A percentile compares a stretch with the other conserved stretches of the same genome.
These are phyloP conservation scores for Palythoa grandiflora DNA, from an alignment of 92 coral and sea anemone genomes.

Conservation along the genomic window DNA sequence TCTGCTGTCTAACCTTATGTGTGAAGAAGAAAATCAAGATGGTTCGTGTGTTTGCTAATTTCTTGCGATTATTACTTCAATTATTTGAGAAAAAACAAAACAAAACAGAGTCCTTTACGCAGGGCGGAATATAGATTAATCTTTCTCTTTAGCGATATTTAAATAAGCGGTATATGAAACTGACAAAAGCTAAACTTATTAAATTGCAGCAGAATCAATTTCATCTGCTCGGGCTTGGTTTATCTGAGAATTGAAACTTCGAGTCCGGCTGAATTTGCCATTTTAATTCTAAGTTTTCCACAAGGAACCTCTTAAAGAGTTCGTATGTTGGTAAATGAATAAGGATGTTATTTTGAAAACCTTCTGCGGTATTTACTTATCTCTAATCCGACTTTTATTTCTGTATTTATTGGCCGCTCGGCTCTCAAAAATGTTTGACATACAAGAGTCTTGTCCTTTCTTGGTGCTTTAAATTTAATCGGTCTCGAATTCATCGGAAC, in stretches of 20 bases:
- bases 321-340: background rate
- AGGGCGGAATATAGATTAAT: conserved; percentile 4
- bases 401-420: background rate
- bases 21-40: background rate
- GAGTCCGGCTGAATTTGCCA: background rate
- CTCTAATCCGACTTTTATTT: conserved; percentile 34
- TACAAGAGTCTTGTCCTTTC: no score
- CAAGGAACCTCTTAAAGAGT: background rate
- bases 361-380: conserved; percentile 19
- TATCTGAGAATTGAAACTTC: background rate
- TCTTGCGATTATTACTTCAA: background rate
- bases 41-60: background rate
- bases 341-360: conserved; percentile 3
- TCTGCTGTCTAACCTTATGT: background rate
- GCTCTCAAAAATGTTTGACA: background rate
- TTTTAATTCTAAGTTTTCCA: background rate
- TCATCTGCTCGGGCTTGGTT: background rate
- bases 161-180: conserved; percentile 20
- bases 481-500: no score
- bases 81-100: background rate
- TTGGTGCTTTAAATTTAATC: no score
- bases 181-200: background rate
- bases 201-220: background rate
- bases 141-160: conserved; percentile 14
- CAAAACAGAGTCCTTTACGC: background rate